A percentile compares a stretch with the other conserved stretches of the same genome.
Conservation (phyloP, 2,797 vertebrate genomes). For the Etheostoma perlongum region DNA sequence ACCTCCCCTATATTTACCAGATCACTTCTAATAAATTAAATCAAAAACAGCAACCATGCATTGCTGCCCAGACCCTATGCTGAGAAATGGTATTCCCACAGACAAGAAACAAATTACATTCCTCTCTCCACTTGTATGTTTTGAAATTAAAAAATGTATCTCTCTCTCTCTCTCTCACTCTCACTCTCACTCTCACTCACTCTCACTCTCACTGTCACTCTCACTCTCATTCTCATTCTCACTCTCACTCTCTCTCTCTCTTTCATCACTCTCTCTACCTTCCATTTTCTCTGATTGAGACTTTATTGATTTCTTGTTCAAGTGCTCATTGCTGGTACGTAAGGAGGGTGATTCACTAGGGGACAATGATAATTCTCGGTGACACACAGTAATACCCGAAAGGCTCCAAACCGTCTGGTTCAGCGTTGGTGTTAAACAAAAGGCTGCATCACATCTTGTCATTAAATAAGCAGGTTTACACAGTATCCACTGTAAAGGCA, state of each 20-base stretch:
- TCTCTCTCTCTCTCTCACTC: conserved; percentile 8
- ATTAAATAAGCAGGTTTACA: conserved; percentile 61
- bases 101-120: conserved; percentile 64
- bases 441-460: conserved; percentile 61
- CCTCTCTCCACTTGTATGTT: conserved; percentile 46
- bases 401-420: conserved; percentile 75
- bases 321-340: conserved; percentile 77
- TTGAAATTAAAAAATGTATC: conserved; percentile 60
- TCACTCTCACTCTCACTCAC: conserved; percentile 27
- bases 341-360: conserved; percentile 77
- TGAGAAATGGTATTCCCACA: conserved; percentile 24
- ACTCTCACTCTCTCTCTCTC: not conserved
- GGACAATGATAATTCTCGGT: conserved; percentile 78
- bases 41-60: conserved; percentile 34
- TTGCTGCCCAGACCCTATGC: conserved; percentile 19
- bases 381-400: conserved; percentile 70
- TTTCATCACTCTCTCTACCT: conserved; percentile 25
- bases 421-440: conserved; percentile 63
- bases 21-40: conserved; percentile 50
- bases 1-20: conserved; percentile 33
- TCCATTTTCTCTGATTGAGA: conserved; percentile 75
- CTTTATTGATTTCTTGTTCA: conserved; percentile 83
- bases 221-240: conserved; percentile 18
- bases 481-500: conserved; percentile 7
- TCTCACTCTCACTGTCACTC: conserved; percentile 24